Evolutionary conservation across 2,113 vertebrate genomes (phyloP).

Genomic region (Myrmecophaga tridactyla): DNA sequence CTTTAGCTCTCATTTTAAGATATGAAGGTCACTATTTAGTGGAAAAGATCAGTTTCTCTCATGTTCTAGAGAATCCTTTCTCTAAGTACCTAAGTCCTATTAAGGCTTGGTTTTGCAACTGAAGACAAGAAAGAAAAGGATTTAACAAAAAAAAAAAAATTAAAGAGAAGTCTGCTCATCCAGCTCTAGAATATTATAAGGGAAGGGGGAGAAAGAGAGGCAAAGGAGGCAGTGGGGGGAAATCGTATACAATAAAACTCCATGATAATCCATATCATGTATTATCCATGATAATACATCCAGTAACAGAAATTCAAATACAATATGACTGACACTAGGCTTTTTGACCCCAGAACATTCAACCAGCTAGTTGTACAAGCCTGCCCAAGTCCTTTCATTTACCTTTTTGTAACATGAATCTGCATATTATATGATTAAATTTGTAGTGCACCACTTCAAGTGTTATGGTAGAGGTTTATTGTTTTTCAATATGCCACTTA

Average conservation of each 20-base stretch:
- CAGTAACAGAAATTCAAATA: not conserved
- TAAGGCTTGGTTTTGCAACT: not conserved
- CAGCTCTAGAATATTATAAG: not conserved
- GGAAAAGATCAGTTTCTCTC: not conserved
- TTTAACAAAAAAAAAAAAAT: not conserved
- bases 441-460: not conserved
- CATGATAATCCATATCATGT: not conserved
- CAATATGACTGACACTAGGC: not conserved
- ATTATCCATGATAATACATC: not conserved
- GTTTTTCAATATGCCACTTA: not conserved
- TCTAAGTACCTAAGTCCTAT: too few relatives aligned
- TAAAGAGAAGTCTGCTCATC: not conserved
- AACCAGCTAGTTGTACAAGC: not conserved
- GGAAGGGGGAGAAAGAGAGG: not conserved
- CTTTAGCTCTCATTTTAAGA: not conserved
- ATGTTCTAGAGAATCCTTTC: not conserved
- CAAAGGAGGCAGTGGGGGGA: not conserved
- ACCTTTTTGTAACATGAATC: not conserved
- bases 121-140: not conserved
- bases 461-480: not conserved
- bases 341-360: not conserved
- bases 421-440: not conserved
- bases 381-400: not conserved
- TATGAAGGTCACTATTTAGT: not conserved
- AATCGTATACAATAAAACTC: not conserved